A percentile compares a stretch with the other conserved stretches of the same genome.
phyloP scores from a whole-genome alignment of 2,113 vertebrate genomes.

The Dicrurus megarhynchus region DNA sequence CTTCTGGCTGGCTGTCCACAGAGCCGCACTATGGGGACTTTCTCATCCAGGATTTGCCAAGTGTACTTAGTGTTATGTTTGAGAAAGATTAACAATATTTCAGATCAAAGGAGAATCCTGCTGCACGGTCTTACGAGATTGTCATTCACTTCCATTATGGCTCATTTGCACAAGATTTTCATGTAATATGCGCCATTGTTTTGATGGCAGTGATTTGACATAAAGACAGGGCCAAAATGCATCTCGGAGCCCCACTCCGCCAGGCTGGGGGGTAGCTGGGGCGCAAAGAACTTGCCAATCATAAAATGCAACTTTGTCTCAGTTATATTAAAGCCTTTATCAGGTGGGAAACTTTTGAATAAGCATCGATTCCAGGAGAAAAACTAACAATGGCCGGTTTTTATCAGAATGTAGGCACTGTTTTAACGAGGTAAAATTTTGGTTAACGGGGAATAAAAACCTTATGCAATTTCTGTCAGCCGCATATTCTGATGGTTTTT shows the following conservation, averaged over 20 bases:
- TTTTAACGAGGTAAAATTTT: slow-evolving; percentile 39
- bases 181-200: slow-evolving; percentile 87
- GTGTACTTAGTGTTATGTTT: slow-evolving; percentile 66
- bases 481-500: background rate
- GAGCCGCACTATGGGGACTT: slow-evolving; percentile 34
- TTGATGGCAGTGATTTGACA: slow-evolving; percentile 80
- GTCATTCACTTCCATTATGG: slow-evolving; percentile 83
- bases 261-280: slow-evolving; percentile 60
- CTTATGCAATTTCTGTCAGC: background rate
- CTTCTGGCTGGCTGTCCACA: slow-evolving; percentile 35
- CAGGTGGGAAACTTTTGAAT: slow-evolving; percentile 77
- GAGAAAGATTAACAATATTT: slow-evolving; percentile 83
- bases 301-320: slow-evolving; percentile 73
- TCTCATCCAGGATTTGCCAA: slow-evolving; percentile 76
- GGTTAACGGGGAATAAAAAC: background rate
- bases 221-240: slow-evolving; percentile 73
- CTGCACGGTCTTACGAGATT: slow-evolving; percentile 82
- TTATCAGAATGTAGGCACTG: slow-evolving; percentile 51
- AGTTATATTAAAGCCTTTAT: slow-evolving; percentile 62
- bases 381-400: slow-evolving; percentile 77
- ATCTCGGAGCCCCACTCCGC: slow-evolving; percentile 36
- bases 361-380: slow-evolving; percentile 54
- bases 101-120: slow-evolving; percentile 87
- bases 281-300: slow-evolving; percentile 75
- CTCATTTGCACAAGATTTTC: slow-evolving; percentile 85